A percentile compares a stretch with the other conserved stretches of the same genome.
Evolutionary conservation across 2,888 invertebrate genomes (phyloP).

Genomic region (Ptycholaimellus sp.): DNA sequence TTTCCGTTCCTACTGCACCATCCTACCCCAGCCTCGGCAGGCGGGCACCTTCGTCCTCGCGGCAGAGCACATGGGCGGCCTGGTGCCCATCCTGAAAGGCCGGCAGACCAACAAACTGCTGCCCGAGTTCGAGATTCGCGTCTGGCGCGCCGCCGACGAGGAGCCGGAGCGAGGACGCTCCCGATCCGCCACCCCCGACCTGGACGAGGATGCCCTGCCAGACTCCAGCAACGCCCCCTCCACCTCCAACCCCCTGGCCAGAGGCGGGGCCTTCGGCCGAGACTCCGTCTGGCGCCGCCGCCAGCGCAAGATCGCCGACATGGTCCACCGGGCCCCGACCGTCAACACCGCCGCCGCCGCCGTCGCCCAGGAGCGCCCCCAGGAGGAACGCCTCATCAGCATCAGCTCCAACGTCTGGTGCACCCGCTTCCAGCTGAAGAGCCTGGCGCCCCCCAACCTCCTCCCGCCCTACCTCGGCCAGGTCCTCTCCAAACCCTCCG

Average conservation of each 20-base stretch:
- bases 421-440: slow-evolving; percentile 90
- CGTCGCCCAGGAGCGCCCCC: no score
- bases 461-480: slow-evolving; percentile 64
- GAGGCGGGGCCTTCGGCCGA: no score
- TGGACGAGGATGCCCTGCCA: no score
- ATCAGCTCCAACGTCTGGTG: slow-evolving; percentile 97
- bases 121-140: slow-evolving; percentile 72
- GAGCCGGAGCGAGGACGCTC: neutral
- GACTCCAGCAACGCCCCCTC: no score
- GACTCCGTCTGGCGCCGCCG: no score
- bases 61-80: slow-evolving; percentile 76
- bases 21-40: slow-evolving; percentile 34
- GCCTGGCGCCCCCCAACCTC: slow-evolving; percentile 56
- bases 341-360: no score
- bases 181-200: neutral
- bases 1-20: slow-evolving; percentile 89
- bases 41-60: slow-evolving; percentile 38
- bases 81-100: slow-evolving; percentile 81
- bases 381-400: slow-evolving; percentile 70
- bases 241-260: no score
- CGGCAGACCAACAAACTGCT: slow-evolving; percentile 81
- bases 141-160: slow-evolving; percentile 8
- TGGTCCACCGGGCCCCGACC: slow-evolving; percentile 5
- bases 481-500: slow-evolving; percentile 75
- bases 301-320: no score